Conservation (phyloP, 2,797 vertebrate species). For the Enteromius anoplus region DNA sequence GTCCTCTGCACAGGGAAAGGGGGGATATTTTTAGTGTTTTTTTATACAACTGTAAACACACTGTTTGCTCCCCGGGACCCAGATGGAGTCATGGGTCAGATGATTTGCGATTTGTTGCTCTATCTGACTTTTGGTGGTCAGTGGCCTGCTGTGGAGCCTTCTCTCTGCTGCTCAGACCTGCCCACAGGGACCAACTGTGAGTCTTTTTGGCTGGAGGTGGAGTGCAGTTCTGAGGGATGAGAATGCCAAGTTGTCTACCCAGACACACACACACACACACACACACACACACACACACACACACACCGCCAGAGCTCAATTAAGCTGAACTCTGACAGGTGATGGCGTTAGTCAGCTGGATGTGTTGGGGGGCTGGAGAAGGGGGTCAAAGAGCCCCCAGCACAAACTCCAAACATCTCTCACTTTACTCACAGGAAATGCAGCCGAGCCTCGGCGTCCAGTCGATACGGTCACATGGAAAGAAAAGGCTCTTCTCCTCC, state of each 20-base stretch:
- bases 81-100: constrained; percentile 67
- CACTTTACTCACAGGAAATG: constrained; percentile 89
- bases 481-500: constrained; percentile 77
- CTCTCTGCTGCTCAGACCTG: background rate
- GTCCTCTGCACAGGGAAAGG: constrained; percentile 62
- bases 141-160: background rate
- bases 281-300: background rate
- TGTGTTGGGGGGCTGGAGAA: constrained; percentile 33
- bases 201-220: constrained; percentile 20
- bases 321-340: constrained; percentile 88
- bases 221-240: constrained; percentile 3
- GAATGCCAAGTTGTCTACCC: constrained; percentile 24
- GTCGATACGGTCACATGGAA: constrained; percentile 80
- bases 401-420: constrained; percentile 86
- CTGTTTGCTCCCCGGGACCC: constrained; percentile 55
- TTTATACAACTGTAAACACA: constrained; percentile 75
- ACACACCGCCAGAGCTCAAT: constrained; percentile 75
- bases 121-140: constrained; percentile 61
- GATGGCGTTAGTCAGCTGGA: constrained; percentile 93
- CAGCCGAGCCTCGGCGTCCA: constrained; percentile 77
- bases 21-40: constrained; percentile 75
- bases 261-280: background rate
- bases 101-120: constrained; percentile 75
- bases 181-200: constrained; percentile 1
- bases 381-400: constrained; percentile 64